Evolutionary conservation across 2,113 vertebrate species (phyloP).

Genomic region (Nannobrachium achirus): DNA sequence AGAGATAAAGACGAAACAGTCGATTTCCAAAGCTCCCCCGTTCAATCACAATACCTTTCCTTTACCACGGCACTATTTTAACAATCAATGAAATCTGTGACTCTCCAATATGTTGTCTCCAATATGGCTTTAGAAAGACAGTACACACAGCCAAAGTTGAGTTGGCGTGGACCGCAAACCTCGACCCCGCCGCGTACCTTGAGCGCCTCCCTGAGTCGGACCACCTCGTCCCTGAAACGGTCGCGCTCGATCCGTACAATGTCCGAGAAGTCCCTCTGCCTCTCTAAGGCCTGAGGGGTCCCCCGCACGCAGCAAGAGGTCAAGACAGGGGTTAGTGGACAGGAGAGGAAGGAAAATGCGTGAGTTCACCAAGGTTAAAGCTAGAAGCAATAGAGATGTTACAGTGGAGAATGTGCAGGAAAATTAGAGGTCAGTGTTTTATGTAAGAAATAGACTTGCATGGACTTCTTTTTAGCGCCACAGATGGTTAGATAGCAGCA

Average conservation of each 20-base stretch:
- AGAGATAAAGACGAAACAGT: too few relatives aligned
- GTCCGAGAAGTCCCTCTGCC: constrained; percentile 93
- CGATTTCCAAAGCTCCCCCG: too few relatives aligned
- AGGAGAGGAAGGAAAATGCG: constrained; percentile 33
- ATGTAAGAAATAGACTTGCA: too few relatives aligned
- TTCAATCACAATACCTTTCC: too few relatives aligned
- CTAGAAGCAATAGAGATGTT: constrained; percentile 25
- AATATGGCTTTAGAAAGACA: too few relatives aligned
- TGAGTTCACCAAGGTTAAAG: constrained; percentile 34
- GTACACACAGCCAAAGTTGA: too few relatives aligned
- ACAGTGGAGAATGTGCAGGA: background rate
- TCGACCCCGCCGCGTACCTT: constrained; percentile 82
- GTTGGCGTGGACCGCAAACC: too few relatives aligned
- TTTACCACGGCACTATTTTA: too few relatives aligned
- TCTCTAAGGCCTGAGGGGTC: constrained; percentile 88
- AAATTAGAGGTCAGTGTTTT: background rate
- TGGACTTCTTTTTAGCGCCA: too few relatives aligned
- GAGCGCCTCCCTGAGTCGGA: constrained; percentile 82
- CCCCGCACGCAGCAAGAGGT: constrained; percentile 11
- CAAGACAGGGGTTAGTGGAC: constrained; percentile 8
- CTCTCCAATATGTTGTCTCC: too few relatives aligned
- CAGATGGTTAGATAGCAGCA: too few relatives aligned
- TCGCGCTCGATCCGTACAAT: constrained; percentile 88
- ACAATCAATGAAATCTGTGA: too few relatives aligned
- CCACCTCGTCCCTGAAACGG: constrained; percentile 87